phyloP scores from a whole-genome alignment of 1,140 invertebrate genomes.

The Kradibia gibbosae region DNA sequence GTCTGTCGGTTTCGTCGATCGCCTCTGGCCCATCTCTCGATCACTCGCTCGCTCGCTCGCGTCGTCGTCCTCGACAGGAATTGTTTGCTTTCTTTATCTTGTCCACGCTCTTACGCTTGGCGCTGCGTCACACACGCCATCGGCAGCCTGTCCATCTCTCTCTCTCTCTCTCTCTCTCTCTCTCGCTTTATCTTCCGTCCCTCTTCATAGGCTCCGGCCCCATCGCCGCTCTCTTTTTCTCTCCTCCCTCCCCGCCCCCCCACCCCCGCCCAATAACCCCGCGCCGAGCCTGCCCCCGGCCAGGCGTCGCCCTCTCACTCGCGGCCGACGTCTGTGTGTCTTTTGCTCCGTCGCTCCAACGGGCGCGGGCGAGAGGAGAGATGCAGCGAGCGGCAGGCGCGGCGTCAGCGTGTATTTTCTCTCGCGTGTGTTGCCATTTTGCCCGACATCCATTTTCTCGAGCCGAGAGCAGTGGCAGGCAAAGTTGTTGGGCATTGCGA shows the following conservation, averaged over 20 bases:
- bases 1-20: background rate
- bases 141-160: background rate
- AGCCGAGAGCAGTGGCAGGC: background rate
- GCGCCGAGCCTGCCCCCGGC: too few species aligned
- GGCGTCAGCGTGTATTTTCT: background rate
- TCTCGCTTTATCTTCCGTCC: background rate
- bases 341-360: too few species aligned
- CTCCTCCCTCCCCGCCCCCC: too few species aligned
- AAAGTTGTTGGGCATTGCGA: constrained; percentile 18
- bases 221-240: too few species aligned
- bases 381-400: background rate
- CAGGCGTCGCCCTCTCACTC: too few species aligned
- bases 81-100: constrained; percentile 35
- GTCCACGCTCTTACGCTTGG: background rate
- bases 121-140: background rate
- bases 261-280: too few species aligned
- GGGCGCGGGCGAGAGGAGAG: background rate
- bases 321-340: too few species aligned
- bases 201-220: too few species aligned
- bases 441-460: constrained; percentile 67
- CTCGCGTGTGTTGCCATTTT: constrained; percentile 60
- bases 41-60: constrained; percentile 7
- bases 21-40: constrained; percentile 2
- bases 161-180: background rate
- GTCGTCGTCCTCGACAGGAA: constrained; percentile 10